These are phyloP conservation scores for Cetoscarus ocellatus DNA, from an alignment of 2,797 vertebrate species.

Conservation along the genomic window DNA sequence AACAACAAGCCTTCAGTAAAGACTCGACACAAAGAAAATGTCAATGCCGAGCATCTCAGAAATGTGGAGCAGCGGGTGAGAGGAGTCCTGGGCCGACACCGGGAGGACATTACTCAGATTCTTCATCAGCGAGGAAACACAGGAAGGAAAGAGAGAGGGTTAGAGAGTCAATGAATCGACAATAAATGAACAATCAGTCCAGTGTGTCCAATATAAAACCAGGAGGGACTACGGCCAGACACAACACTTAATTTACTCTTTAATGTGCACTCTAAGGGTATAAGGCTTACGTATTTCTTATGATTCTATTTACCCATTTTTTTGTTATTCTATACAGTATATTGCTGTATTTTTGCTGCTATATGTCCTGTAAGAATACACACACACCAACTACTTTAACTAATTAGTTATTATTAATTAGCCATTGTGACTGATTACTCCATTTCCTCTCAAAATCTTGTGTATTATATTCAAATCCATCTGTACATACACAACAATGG, in stretches of 20 bases:
- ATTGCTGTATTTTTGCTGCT: too few species aligned
- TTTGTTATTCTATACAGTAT: too few species aligned
- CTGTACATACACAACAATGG: background rate
- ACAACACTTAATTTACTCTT: background rate
- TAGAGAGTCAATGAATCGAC: constrained; percentile 12
- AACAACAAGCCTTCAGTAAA: constrained; percentile 8
- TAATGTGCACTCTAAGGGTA: too few species aligned
- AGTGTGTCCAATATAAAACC: constrained; percentile 20
- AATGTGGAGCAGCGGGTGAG: constrained; percentile 15
- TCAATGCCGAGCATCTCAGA: background rate
- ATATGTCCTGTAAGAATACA: too few species aligned
- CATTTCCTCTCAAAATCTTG: too few species aligned
- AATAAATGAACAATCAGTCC: constrained; percentile 21
- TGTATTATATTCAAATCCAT: background rate
- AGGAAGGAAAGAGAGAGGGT: constrained; percentile 3
- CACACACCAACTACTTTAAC: too few species aligned
- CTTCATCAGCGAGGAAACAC: constrained; percentile 15
- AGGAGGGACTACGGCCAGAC: background rate
- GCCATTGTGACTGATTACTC: too few species aligned
- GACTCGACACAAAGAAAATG: constrained; percentile 4
- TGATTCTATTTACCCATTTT: too few species aligned
- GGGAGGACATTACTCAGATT: constrained; percentile 46
- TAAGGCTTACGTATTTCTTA: too few species aligned
- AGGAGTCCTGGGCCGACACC: constrained; percentile 1
- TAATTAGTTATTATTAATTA: too few species aligned